Conservation (phyloP, 1,140 invertebrate species). For the Drosophila rufa region DNA sequence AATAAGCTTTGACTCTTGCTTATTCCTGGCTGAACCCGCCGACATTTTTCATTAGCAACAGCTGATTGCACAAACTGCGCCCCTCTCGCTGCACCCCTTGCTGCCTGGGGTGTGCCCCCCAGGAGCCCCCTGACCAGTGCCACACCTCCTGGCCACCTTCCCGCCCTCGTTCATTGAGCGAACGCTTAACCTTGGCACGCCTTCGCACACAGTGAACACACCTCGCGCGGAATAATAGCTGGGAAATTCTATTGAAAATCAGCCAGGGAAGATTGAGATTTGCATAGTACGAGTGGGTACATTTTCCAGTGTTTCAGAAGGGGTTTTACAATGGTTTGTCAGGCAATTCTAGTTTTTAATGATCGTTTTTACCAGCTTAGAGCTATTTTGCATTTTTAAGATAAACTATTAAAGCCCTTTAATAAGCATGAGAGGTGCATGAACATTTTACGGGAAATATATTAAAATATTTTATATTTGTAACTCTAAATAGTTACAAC, state of each 20-base stretch:
- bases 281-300: constrained; percentile 1
- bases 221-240: constrained; percentile 23
- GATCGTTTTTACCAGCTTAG: not conserved
- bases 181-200: constrained; percentile 73
- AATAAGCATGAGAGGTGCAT: no score
- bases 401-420: not conserved
- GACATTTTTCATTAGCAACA: constrained; percentile 79
- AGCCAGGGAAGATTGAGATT: constrained; percentile 1
- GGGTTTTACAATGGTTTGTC: constrained; percentile 1
- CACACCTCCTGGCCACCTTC: constrained; percentile 10
- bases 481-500: no score
- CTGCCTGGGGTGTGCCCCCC: constrained; percentile 4
- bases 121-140: constrained; percentile 15
- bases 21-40: constrained; percentile 31
- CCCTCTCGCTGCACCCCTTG: constrained; percentile 16
- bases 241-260: constrained; percentile 18
- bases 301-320: constrained; percentile 15
- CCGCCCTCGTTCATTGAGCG: constrained; percentile 24
- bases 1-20: constrained; percentile 69
- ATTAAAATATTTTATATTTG: no score
- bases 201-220: constrained; percentile 45
- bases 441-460: no score
- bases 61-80: constrained; percentile 77
- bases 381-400: not conserved
- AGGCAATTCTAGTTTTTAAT: not conserved